A percentile compares a stretch with the other conserved stretches of the same genome.
These are phyloP conservation scores for Ceratosolen solmsi DNA, from an alignment of 1,140 invertebrate species.

Conservation along the genomic window DNA sequence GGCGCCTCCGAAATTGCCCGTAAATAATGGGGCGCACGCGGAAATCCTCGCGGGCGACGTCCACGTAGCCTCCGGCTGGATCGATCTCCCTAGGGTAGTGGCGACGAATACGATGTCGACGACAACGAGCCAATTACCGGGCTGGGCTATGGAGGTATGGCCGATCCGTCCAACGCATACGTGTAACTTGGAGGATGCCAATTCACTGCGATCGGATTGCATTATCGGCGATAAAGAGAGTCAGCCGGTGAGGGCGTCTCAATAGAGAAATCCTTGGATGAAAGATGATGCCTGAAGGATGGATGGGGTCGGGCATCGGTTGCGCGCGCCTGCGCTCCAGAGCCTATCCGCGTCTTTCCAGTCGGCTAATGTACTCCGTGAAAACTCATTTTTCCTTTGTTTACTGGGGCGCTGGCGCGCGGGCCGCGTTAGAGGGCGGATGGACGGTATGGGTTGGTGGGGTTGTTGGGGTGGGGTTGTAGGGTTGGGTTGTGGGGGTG, in stretches of 20 bases:
- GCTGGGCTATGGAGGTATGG: constrained; percentile 15
- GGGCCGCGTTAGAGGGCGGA: no score
- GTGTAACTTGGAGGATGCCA: not conserved
- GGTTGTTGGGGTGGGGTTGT: no score
- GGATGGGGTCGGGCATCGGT: not conserved
- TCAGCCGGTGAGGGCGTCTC: not conserved
- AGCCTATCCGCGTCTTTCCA: no score
- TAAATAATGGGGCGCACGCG: constrained; percentile 39
- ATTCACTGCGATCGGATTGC: constrained; percentile 12
- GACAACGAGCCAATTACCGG: constrained; percentile 49
- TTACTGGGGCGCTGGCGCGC: no score
- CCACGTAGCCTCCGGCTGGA: not conserved
- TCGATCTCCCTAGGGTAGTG: not conserved
- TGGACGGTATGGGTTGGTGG: no score
- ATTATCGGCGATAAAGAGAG: constrained; percentile 26
- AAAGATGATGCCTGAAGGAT: not conserved
- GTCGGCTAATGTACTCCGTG: no score
- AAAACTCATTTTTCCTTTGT: constrained; percentile 21
- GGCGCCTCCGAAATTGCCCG: constrained; percentile 35
- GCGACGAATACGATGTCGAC: constrained; percentile 18
- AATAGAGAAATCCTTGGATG: not conserved
- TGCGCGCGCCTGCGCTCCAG: not conserved
- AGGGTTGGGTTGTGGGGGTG: no score
- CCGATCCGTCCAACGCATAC: not conserved
- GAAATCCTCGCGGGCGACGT: constrained; percentile 29